These are phyloP conservation scores for Chionis minor DNA, from an alignment of 2,113 vertebrate genomes.

Conservation along the genomic window DNA sequence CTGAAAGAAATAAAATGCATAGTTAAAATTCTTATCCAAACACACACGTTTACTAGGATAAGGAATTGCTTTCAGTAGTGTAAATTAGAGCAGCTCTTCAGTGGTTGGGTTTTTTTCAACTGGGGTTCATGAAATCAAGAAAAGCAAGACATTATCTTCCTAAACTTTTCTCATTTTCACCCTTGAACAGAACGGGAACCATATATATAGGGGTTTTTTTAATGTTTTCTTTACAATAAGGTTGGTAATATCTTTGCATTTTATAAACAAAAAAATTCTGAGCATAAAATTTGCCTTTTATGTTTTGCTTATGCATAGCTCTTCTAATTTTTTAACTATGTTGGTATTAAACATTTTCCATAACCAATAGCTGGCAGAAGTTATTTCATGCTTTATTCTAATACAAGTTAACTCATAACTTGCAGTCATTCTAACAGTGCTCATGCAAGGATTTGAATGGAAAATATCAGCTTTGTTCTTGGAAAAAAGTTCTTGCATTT, in stretches of 20 bases:
- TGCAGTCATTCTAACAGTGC: rapidly evolving
- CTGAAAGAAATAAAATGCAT: not conserved
- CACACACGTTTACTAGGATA: not conserved
- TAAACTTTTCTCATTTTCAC: not conserved
- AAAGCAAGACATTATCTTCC: not conserved
- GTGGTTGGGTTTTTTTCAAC: no score
- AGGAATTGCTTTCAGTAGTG: not conserved
- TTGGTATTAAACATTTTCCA: not conserved
- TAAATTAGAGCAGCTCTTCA: not conserved
- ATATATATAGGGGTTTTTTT: not conserved
- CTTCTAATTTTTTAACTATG: not conserved
- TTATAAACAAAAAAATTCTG: not conserved
- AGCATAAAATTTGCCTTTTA: not conserved
- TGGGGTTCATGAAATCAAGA: not conserved
- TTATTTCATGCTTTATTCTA: not conserved
- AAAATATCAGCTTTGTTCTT: not conserved
- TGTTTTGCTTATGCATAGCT: not conserved
- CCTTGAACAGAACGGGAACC: not conserved
- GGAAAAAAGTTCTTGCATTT: not conserved
- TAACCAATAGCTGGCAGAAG: not conserved
- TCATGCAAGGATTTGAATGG: not conserved
- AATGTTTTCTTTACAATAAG: not conserved
- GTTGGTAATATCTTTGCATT: not conserved
- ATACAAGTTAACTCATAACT: not conserved
- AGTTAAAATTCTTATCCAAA: not conserved